Evolutionary conservation across 2,113 vertebrate genomes (phyloP), one percentile per base, ranked within the genome.

Genomic region (Capreolus pygargus): DNA sequence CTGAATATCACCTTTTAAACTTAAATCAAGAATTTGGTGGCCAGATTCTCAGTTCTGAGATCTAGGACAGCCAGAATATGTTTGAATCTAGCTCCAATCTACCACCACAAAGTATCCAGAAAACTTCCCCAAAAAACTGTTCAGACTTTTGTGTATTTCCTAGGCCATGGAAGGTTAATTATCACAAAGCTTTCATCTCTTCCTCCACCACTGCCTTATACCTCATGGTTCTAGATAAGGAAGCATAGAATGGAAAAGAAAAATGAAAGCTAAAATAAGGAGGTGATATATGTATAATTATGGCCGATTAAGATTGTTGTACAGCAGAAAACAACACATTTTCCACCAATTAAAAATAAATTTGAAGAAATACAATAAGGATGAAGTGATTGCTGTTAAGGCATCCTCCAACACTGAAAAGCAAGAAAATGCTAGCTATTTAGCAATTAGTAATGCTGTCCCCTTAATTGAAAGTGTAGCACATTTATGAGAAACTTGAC

Each of bases 1-100:
- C 79, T 86, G 92, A 95, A 70, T 91, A 82, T 43, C 50, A 64
- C 76, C 33, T 92, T 97, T 94, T 96, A 88, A 96, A 96, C 74
- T 70, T 64, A 70, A 36, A 97, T 83, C 43, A 54, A 90, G 64
- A 90, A 94, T 64, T 45, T 87, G 74, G 92, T 33, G 36, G 39
- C 64, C 70, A 82, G 39, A 30, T 16, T 95, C 81, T 96, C 43
- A 2, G 54, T 92, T 82, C 45, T 85, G 92, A 91, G 54, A 88
- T 43, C 21, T 19, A 67, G 33, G 39, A 16, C 58, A 83, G 58
- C 12, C 57, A 83, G 50, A 83, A 86, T 86, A 96, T 23, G 58
- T 85, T 82, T 94, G 50, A 89, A 27, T 91, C 82, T 67, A 74
- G 83, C 47, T 85, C 15, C 39, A 94, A 6, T 74, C 30, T 52